Conservation (phyloP, 1,140 invertebrate genomes). For the Aleiodes sp. region DNA sequence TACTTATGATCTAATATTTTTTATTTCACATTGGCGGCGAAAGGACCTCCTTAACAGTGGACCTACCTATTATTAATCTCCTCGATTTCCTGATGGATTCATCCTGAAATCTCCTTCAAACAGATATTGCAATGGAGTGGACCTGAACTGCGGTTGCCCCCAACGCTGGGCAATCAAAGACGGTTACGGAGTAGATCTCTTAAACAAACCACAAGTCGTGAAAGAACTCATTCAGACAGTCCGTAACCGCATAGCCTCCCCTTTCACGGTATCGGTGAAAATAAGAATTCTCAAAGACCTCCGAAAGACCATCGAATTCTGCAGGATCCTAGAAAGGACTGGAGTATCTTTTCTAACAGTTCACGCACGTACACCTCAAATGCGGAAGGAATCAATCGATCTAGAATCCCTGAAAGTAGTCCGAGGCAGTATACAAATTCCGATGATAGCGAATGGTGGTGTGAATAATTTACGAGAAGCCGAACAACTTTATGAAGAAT, state of each 20-base stretch:
- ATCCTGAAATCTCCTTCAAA: conserved; percentile 36
- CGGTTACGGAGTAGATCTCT: conserved; percentile 87
- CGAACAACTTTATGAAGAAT: conserved; percentile 70
- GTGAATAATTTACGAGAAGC: conserved; percentile 79
- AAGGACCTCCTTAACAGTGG: conserved; percentile 7
- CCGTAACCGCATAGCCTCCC: conserved; percentile 74
- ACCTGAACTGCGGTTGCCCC: conserved; percentile 97
- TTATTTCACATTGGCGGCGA: too few relatives aligned
- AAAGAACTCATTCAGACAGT: conserved; percentile 82
- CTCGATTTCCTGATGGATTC: conserved; percentile 40
- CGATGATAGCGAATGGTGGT: conserved; percentile 93
- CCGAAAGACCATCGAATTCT: conserved; percentile 76
- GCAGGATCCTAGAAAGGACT: conserved; percentile 81
- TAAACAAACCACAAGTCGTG: conserved; percentile 85
- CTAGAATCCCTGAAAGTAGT: conserved; percentile 77
- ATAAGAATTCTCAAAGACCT: conserved; percentile 79
- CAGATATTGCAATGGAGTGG: conserved; percentile 87
- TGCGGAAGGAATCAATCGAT: conserved; percentile 82
- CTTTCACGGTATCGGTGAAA: conserved; percentile 92
- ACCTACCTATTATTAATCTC: conserved; percentile 23
- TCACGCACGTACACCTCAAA: conserved; percentile 90
- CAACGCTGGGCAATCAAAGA: conserved; percentile 94
- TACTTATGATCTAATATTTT: too few relatives aligned
- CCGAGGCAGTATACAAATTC: conserved; percentile 77
- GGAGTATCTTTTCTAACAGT: conserved; percentile 89